Conservation (phyloP, 1,140 invertebrate genomes). For the Coelopa frigida region DNA sequence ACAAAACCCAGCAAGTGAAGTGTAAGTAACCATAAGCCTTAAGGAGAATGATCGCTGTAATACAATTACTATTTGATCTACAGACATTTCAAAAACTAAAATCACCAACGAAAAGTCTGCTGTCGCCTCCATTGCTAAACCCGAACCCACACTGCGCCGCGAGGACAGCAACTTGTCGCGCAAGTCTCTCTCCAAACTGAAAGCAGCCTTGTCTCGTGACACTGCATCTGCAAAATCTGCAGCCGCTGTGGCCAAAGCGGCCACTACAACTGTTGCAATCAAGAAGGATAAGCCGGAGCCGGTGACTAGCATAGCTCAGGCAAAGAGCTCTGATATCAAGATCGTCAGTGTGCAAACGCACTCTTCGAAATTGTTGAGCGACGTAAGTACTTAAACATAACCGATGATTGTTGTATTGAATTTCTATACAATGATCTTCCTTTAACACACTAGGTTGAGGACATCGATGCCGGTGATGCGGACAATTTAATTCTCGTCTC, state of each 20-base stretch:
- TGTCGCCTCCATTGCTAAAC: no score
- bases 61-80: background rate
- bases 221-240: conserved; percentile 12
- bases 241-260: conserved; percentile 1
- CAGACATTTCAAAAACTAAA: background rate
- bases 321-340: background rate
- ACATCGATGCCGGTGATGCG: conserved; percentile 66
- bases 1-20: conserved; percentile 13
- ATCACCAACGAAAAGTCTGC: no score
- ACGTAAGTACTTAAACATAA: no score
- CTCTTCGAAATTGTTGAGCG: conserved; percentile 2
- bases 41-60: no score
- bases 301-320: background rate
- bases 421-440: no score
- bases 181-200: conserved; percentile 34
- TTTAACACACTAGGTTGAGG: conserved; percentile 46
- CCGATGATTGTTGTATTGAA: no score
- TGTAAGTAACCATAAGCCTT: background rate
- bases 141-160: conserved; percentile 21
- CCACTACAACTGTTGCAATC: background rate
- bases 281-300: background rate
- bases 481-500: conserved; percentile 68
- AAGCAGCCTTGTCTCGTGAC: conserved; percentile 29
- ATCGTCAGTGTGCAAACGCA: conserved; percentile 1
- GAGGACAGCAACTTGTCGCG: conserved; percentile 39